phyloP scores from a whole-genome alignment of 2,888 invertebrate species.

The Brenthis hecate region DNA sequence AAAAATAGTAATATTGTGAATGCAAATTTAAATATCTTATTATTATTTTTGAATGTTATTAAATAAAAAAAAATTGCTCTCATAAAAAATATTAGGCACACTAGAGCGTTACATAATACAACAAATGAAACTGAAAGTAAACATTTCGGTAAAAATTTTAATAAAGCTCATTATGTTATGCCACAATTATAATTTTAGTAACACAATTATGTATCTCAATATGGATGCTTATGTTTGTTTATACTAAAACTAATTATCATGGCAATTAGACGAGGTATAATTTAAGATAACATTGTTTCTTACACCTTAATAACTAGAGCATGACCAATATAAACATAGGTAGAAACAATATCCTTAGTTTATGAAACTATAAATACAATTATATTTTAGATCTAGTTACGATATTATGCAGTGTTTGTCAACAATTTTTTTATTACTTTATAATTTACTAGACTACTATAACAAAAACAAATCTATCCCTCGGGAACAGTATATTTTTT shows the following conservation, averaged over 20 bases:
- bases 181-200: constrained; percentile 7
- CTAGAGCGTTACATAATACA: no score
- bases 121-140: neutral
- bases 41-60: no score
- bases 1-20: no score
- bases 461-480: no score
- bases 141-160: neutral
- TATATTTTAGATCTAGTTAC: neutral
- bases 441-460: neutral
- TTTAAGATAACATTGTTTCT: constrained; percentile 19
- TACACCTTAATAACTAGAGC: constrained; percentile 13
- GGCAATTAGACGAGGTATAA: constrained; percentile 3
- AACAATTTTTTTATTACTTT: neutral
- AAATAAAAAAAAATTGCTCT: no score
- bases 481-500: no score
- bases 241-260: constrained; percentile 14
- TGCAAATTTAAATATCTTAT: no score
- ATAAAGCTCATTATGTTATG: neutral
- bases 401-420: neutral
- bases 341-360: constrained; percentile 1
- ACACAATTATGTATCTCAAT: neutral
- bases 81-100: no score
- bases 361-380: neutral
- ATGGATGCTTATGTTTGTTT: constrained; percentile 4
- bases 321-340: constrained; percentile 12